A percentile compares a stretch with the other conserved stretches of the same genome.
Conservation (phyloP, 30 jellyfish, hydroid and myxozoan species). For the Chrysaora quinquecirrha region DNA sequence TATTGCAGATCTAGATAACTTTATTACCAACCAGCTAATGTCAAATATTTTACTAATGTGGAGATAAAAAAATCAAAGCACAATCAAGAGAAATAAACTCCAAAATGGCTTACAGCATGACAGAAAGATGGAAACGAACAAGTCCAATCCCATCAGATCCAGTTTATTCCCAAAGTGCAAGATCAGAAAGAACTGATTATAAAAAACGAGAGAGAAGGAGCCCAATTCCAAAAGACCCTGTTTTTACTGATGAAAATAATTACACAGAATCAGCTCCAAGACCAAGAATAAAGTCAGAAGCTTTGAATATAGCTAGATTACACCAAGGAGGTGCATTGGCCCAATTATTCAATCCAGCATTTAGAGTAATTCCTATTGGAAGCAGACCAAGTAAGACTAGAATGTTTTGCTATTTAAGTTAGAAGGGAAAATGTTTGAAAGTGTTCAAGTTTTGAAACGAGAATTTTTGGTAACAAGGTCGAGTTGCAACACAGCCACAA, state of each 20-base stretch:
- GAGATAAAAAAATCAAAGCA: too few relatives aligned
- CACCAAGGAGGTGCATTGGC: conserved; percentile 98
- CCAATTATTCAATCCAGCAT: conserved; percentile 78
- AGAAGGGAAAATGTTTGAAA: too few relatives aligned
- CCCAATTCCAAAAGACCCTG: conserved; percentile 84
- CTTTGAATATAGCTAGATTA: conserved; percentile 83
- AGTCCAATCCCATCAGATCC: conserved; percentile 87
- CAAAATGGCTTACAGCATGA: conserved; percentile 46
- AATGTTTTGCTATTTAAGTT: too few relatives aligned
- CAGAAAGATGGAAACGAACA: conserved; percentile 59
- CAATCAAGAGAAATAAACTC: too few relatives aligned
- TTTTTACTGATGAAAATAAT: conserved; percentile 34
- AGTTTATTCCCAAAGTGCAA: conserved; percentile 27
- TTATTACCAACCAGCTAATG: too few relatives aligned
- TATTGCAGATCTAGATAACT: too few relatives aligned
- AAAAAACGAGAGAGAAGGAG: conserved; percentile 28
- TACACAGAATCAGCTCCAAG: conserved; percentile 45
- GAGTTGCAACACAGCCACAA: too few relatives aligned
- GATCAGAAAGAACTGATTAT: conserved; percentile 15
- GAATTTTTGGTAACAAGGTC: too few relatives aligned
- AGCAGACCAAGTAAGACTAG: conserved; percentile 84
- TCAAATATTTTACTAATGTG: too few relatives aligned
- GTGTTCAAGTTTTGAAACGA: too few relatives aligned
- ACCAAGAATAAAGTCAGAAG: conserved; percentile 90
- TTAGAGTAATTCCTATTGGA: conserved; percentile 76